Conservation (phyloP, 2,888 invertebrate species). For the Habroteleia sp. region DNA sequence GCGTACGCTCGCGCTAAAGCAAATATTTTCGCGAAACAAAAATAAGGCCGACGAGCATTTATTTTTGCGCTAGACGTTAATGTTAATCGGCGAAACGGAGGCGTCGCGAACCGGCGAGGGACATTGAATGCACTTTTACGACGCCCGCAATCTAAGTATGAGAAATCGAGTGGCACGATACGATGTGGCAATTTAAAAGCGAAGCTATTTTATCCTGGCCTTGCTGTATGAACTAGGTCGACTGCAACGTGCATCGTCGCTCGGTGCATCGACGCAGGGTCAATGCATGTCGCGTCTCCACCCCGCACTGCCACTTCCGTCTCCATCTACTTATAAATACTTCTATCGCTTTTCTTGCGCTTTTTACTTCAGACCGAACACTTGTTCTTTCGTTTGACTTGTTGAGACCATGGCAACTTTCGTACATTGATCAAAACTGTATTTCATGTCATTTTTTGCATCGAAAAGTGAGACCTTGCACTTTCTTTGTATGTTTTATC, state of each 20-base stretch:
- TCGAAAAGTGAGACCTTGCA: too few relatives aligned
- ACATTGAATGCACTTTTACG: neutral
- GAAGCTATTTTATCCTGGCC: conserved; percentile 70
- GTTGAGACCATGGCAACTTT: too few relatives aligned
- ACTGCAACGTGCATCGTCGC: conserved; percentile 69
- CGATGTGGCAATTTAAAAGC: conserved; percentile 52
- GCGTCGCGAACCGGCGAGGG: neutral
- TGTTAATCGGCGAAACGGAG: conserved; percentile 15
- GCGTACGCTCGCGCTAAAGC: conserved; percentile 10
- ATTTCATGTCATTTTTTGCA: too few relatives aligned
- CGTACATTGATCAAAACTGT: too few relatives aligned
- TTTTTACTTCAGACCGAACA: neutral
- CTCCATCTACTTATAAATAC: conserved; percentile 29
- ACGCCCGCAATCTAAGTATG: conserved; percentile 22
- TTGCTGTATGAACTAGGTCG: conserved; percentile 77
- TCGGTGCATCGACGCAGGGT: conserved; percentile 65
- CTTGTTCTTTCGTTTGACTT: neutral
- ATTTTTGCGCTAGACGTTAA: conserved; percentile 9
- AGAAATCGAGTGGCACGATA: conserved; percentile 44
- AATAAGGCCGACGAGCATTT: conserved; percentile 15
- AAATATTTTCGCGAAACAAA: conserved; percentile 14
- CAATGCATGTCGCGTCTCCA: conserved; percentile 63
- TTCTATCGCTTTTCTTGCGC: conserved; percentile 10
- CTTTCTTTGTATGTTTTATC: too few relatives aligned
- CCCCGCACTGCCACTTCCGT: conserved; percentile 48